Evolutionary conservation across 2,113 vertebrate genomes (phyloP).

Genomic region (Tylochromis polylepis): DNA sequence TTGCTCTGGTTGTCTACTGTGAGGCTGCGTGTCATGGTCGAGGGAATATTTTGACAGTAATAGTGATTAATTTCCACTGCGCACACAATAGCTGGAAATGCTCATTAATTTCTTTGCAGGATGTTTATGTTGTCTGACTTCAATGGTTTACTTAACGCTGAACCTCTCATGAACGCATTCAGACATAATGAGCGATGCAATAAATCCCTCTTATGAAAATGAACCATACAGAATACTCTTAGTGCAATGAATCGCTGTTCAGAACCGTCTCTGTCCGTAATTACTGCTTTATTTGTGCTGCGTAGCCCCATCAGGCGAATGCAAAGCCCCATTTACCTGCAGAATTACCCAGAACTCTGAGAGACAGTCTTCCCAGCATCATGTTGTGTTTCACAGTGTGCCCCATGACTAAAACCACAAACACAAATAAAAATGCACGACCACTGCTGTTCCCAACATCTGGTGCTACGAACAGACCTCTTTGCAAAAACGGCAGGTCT

Average conservation of each 20-base stretch:
- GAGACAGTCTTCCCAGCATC: conserved; percentile 20
- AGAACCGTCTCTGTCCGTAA: conserved; percentile 20
- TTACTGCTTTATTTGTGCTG: conserved; percentile 44
- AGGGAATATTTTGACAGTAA: conserved; percentile 5
- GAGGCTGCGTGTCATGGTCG: background rate
- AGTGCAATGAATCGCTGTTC: background rate
- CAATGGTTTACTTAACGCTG: conserved; percentile 5
- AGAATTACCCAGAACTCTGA: conserved; percentile 48
- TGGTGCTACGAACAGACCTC: conserved; percentile 44
- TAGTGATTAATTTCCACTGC: conserved; percentile 9
- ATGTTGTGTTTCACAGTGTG: conserved; percentile 51
- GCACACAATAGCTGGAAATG: background rate
- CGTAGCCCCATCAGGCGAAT: conserved; percentile 28
- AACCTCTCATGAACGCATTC: conserved; percentile 16
- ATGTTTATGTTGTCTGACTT: conserved; percentile 15
- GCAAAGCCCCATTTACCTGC: conserved; percentile 57
- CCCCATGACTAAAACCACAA: conserved; percentile 56
- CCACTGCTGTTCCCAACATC: conserved; percentile 55
- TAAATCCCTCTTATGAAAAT: conserved; percentile 41
- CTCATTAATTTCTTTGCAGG: conserved; percentile 1
- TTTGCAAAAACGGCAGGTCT: conserved; percentile 34
- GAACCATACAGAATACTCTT: conserved; percentile 19
- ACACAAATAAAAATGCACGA: conserved; percentile 16
- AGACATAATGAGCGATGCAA: conserved; percentile 20
- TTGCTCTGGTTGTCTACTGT: background rate